These are phyloP conservation scores for Tubulanus polymorphus DNA, from an alignment of 2,888 invertebrate genomes.

Conservation along the genomic window DNA sequence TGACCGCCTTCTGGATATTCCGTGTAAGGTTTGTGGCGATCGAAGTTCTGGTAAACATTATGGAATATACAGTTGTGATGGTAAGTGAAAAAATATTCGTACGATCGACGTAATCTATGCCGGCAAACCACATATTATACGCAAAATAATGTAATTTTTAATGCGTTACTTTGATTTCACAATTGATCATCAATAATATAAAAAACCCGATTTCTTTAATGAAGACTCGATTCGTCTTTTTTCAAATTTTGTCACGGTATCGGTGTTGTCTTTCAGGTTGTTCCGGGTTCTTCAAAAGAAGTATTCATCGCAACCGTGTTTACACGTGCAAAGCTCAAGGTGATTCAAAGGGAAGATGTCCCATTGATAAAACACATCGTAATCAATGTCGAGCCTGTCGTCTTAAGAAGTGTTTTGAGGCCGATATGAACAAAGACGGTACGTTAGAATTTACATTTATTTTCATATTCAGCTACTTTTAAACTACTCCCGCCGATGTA, in stretches of 20 bases:
- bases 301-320: slow-evolving; percentile 84
- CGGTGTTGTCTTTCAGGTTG: slow-evolving; percentile 32
- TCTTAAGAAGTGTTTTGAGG: slow-evolving; percentile 81
- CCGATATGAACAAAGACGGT: slow-evolving; percentile 96
- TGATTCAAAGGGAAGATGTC: slow-evolving; percentile 77
- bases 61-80: slow-evolving; percentile 49
- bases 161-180: too few species aligned
- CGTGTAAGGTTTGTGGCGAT: slow-evolving; percentile 47
- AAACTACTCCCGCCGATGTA: too few species aligned
- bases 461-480: too few species aligned
- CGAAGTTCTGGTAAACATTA: slow-evolving; percentile 48
- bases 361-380: slow-evolving; percentile 91
- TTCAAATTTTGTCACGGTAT: not conserved
- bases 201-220: too few species aligned
- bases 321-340: slow-evolving; percentile 91
- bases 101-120: not conserved
- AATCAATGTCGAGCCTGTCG: slow-evolving; percentile 96
- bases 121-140: too few species aligned
- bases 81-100: slow-evolving; percentile 26
- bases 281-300: slow-evolving; percentile 64
- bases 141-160: too few species aligned
- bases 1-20: slow-evolving; percentile 43
- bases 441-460: slow-evolving; percentile 56
- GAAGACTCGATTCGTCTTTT: not conserved
- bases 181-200: too few species aligned